phyloP scores from a whole-genome alignment of 1,140 invertebrate species.

The Scaptodrosophila lebanonensis region DNA sequence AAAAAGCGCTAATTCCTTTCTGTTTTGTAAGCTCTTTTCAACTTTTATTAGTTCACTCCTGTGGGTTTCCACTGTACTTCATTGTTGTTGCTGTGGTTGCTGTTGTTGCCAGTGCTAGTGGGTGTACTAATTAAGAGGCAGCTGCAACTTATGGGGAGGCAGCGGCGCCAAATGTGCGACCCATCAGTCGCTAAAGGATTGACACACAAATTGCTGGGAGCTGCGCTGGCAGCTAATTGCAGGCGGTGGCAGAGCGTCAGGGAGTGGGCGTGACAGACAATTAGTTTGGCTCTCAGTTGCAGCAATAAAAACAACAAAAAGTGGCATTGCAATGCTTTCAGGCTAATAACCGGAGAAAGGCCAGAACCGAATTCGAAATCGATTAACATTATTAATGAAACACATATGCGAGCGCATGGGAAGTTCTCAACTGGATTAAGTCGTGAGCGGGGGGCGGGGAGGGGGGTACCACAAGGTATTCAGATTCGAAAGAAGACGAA shows the following conservation, averaged over 20 bases:
- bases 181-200: conserved; percentile 5
- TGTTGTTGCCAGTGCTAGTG: not conserved
- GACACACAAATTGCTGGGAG: not conserved
- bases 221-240: not conserved
- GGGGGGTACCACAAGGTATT: no score
- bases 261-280: conserved; percentile 17
- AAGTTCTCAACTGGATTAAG: conserved; percentile 5
- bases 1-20: no score
- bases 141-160: conserved; percentile 14
- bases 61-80: no score
- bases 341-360: conserved; percentile 21
- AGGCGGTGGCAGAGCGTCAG: not conserved
- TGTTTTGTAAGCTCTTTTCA: no score
- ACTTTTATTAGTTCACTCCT: no score
- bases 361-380: conserved; percentile 20
- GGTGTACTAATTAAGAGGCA: conserved; percentile 46
- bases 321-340: conserved; percentile 17
- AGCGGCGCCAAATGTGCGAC: conserved; percentile 21
- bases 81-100: no score
- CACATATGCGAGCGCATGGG: conserved; percentile 42
- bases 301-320: conserved; percentile 6
- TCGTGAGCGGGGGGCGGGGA: no score
- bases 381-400: conserved; percentile 73
- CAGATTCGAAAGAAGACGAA: not conserved
- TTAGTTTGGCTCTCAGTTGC: conserved; percentile 10